These are phyloP conservation scores for Xestoiulus laeticollis DNA, from an alignment of 2,888 invertebrate species.

Conservation along the genomic window DNA sequence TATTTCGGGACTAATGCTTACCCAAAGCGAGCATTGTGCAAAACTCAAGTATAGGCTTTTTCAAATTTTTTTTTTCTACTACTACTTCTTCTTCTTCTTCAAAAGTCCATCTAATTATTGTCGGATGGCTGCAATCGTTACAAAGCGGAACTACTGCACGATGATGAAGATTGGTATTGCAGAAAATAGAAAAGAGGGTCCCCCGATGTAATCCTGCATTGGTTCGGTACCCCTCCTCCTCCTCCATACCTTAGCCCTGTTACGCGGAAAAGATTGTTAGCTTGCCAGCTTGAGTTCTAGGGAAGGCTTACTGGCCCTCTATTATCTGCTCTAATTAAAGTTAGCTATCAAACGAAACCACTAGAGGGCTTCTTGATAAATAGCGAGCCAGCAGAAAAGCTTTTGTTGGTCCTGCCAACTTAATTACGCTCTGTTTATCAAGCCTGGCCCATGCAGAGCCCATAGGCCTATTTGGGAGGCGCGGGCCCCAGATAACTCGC, in stretches of 20 bases:
- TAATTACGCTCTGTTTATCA: slow-evolving; percentile 37
- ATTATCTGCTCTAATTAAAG: slow-evolving; percentile 47
- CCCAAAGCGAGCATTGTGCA: background rate
- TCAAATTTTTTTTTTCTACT: background rate
- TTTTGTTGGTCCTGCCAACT: slow-evolving; percentile 29
- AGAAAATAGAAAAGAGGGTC: background rate
- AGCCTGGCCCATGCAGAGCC: background rate
- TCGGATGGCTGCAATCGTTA: slow-evolving; percentile 23
- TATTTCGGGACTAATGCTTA: background rate
- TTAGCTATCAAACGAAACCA: slow-evolving; percentile 49
- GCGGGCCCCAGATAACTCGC: background rate
- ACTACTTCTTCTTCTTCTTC: background rate
- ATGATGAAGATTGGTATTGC: slow-evolving; percentile 17
- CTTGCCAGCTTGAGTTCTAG: slow-evolving; percentile 1
- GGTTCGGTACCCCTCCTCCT: too few relatives aligned
- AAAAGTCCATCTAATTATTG: slow-evolving; percentile 29
- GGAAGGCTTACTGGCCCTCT: slow-evolving; percentile 29
- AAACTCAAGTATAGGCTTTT: background rate
- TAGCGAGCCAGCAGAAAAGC: slow-evolving; percentile 33
- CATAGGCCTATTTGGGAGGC: background rate
- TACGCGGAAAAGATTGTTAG: background rate
- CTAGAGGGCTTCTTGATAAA: slow-evolving; percentile 43
- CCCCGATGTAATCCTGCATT: slow-evolving; percentile 6
- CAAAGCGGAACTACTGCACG: slow-evolving; percentile 10
- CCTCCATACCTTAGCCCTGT: background rate